phyloP scores from a whole-genome alignment of 2,888 invertebrate genomes.

The Lasioglossum leucozonium region DNA sequence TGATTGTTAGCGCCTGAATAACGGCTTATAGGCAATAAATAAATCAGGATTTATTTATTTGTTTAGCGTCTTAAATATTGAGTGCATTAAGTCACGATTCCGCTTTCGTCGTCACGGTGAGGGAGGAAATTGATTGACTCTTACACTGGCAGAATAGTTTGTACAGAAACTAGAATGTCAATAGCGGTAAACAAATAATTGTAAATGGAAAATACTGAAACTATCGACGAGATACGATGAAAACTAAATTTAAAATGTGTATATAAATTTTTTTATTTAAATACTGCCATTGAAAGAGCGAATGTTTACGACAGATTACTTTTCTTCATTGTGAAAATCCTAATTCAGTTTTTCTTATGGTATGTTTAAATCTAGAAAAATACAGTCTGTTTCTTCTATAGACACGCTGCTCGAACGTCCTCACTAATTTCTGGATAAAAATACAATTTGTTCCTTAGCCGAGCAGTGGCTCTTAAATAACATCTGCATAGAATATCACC shows the following conservation, averaged over 20 bases:
- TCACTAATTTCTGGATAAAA: constrained; percentile 43
- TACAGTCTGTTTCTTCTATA: constrained; percentile 73
- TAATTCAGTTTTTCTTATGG: constrained; percentile 28
- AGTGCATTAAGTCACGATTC: constrained; percentile 65
- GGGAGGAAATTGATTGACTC: neutral
- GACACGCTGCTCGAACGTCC: constrained; percentile 31
- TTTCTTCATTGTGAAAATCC: constrained; percentile 2
- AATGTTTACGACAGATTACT: constrained; percentile 13
- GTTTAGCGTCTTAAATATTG: constrained; percentile 59
- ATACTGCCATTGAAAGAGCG: constrained; percentile 41
- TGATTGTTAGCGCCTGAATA: constrained; percentile 57
- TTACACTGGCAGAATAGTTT: constrained; percentile 40
- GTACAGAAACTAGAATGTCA: neutral
- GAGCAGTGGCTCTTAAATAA: constrained; percentile 41
- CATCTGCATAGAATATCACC: constrained; percentile 54
- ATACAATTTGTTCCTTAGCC: constrained; percentile 42
- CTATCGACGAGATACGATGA: neutral
- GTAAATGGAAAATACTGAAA: neutral
- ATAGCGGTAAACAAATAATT: neutral
- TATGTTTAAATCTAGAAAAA: constrained; percentile 77
- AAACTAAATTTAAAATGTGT: neutral
- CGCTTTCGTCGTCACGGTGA: constrained; percentile 4
- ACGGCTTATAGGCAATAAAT: constrained; percentile 58
- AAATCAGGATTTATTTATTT: constrained; percentile 40
- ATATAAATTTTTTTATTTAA: neutral